Conservation (phyloP, 2,113 vertebrate genomes). For the Daboia siamensis region DNA sequence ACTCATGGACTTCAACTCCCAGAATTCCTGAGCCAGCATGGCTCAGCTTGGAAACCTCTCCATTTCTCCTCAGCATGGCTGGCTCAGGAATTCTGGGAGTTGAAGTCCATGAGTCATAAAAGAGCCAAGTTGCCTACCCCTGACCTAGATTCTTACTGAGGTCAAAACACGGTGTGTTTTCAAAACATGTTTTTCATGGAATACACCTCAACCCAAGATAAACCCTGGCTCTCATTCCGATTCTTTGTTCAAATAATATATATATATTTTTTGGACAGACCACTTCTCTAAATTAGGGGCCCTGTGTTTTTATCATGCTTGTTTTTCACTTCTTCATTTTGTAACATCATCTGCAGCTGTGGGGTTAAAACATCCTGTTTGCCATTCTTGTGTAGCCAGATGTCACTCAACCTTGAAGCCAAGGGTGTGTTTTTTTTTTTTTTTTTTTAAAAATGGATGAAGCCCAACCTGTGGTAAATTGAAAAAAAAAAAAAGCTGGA, state of each 20-base stretch:
- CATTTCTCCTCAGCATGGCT: no score
- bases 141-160: not conserved
- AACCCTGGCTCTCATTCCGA: not conserved
- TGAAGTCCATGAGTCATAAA: no score
- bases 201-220: not conserved
- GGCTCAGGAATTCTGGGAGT: no score
- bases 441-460: not conserved
- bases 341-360: not conserved
- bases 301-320: not conserved
- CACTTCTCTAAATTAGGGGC: not conserved
- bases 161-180: not conserved
- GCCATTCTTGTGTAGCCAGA: not conserved
- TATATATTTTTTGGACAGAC: not conserved
- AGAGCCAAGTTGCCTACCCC: no score
- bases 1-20: no score
- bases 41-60: no score
- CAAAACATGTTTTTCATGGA: not conserved
- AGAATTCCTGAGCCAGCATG: no score
- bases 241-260: not conserved
- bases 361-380: not conserved
- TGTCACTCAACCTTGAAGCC: not conserved
- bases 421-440: fast-evolving
- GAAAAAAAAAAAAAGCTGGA: not conserved
- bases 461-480: not conserved
- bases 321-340: not conserved